Evolutionary conservation across 1,140 invertebrate species (phyloP).

Genomic region (Fopius arisanus): DNA sequence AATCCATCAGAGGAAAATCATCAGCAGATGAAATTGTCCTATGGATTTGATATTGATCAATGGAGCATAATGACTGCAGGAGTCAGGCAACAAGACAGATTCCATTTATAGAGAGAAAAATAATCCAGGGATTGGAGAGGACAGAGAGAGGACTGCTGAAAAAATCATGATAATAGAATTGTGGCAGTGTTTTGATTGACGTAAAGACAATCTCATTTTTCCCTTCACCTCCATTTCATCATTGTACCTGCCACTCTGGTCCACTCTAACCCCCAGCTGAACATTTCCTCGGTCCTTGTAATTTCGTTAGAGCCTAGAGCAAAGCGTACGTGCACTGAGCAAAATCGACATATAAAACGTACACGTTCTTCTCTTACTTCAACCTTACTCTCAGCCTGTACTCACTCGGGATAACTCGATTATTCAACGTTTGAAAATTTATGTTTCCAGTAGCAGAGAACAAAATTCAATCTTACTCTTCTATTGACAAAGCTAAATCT

Average conservation of each 20-base stretch:
- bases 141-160: background rate
- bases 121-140: background rate
- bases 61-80: background rate
- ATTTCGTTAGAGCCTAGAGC: slow-evolving; percentile 47
- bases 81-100: background rate
- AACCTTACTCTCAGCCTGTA: slow-evolving; percentile 7
- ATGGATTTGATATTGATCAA: background rate
- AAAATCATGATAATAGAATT: slow-evolving; percentile 5
- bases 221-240: slow-evolving; percentile 29
- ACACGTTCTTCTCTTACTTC: slow-evolving; percentile 27
- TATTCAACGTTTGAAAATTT: slow-evolving; percentile 19
- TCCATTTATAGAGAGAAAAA: background rate
- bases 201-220: background rate
- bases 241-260: slow-evolving; percentile 40
- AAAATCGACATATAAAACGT: slow-evolving; percentile 41
- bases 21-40: slow-evolving; percentile 14
- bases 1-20: slow-evolving; percentile 29
- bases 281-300: slow-evolving; percentile 40
- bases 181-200: background rate
- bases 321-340: slow-evolving; percentile 33
- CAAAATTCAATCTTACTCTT: background rate
- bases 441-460: background rate
- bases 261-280: slow-evolving; percentile 28
- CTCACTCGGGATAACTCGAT: slow-evolving; percentile 17
- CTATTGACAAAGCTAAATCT: background rate